Evolutionary conservation across 2,888 invertebrate genomes (phyloP).

Genomic region (Drosophila percnosoma): DNA sequence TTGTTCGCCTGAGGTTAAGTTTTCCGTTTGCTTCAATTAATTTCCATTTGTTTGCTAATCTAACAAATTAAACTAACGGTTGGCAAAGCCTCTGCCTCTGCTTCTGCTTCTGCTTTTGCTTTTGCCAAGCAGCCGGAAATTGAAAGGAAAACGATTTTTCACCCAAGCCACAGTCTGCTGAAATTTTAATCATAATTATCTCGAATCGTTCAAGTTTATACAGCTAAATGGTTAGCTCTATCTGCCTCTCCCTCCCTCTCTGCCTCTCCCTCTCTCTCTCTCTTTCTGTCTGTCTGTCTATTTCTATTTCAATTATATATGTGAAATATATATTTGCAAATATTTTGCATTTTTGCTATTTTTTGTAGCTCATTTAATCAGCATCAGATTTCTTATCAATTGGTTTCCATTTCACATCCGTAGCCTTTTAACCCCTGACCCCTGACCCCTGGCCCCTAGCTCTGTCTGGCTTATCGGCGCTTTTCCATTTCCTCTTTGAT

Average conservation of each 20-base stretch:
- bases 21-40: constrained; percentile 82
- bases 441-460: constrained; percentile 19
- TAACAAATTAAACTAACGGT: constrained; percentile 81
- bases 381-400: constrained; percentile 54
- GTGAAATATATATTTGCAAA: constrained; percentile 3
- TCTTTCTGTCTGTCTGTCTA: not conserved
- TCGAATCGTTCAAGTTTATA: constrained; percentile 6
- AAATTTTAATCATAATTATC: constrained; percentile 69
- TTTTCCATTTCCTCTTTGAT: constrained; percentile 36
- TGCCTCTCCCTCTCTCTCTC: not conserved
- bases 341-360: not conserved
- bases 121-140: constrained; percentile 56
- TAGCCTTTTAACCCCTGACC: constrained; percentile 32
- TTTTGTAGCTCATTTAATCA: constrained; percentile 20
- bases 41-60: constrained; percentile 83
- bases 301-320: constrained; percentile 21
- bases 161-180: constrained; percentile 46
- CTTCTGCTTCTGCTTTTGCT: not conserved
- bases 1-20: constrained; percentile 70
- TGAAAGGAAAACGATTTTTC: constrained; percentile 59
- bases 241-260: not conserved
- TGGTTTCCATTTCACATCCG: constrained; percentile 41
- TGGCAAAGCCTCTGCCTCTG: constrained; percentile 29
- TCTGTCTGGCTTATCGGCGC: constrained; percentile 11
- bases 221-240: not conserved